Conservation (phyloP, 1,140 invertebrate genomes). For the Thaumatotibia leucotreta region DNA sequence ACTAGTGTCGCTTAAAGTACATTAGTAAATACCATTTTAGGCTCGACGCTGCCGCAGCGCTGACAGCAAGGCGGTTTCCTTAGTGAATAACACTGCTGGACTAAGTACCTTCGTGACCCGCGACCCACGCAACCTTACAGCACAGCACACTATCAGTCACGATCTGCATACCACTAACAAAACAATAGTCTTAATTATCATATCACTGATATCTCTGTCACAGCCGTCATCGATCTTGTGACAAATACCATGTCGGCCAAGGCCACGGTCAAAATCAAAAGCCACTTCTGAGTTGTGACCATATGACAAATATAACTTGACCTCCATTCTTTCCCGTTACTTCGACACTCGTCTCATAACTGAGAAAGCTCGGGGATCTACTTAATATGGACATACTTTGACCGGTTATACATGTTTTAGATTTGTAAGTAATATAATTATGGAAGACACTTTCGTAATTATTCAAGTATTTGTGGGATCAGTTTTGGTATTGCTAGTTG, state of each 20-base stretch:
- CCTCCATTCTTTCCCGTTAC: neutral
- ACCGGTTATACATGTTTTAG: neutral
- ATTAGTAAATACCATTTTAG: too few species aligned
- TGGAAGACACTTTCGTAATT: slow-evolving; percentile 7
- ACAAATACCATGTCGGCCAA: slow-evolving; percentile 44
- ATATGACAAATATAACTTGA: slow-evolving; percentile 22
- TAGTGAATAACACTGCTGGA: too few species aligned
- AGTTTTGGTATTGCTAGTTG: neutral
- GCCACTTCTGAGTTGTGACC: slow-evolving; percentile 43
- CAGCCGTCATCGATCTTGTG: slow-evolving; percentile 14
- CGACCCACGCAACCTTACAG: too few species aligned
- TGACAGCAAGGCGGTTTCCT: too few species aligned
- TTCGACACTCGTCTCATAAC: neutral
- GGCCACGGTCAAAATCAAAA: slow-evolving; percentile 38
- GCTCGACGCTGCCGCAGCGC: too few species aligned
- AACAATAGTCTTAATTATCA: neutral
- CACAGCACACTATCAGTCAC: neutral
- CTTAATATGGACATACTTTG: neutral
- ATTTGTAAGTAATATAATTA: neutral
- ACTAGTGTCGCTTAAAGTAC: too few species aligned
- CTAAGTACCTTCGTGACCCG: too few species aligned
- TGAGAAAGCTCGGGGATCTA: neutral
- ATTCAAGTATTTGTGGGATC: neutral
- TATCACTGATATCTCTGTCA: slow-evolving; percentile 13
- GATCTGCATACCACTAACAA: neutral